Percentiles rank a stretch among this genome's conserved stretches.
phyloP scores from a whole-genome alignment of 2,113 vertebrate species.

The Platysternon megacephalum region DNA sequence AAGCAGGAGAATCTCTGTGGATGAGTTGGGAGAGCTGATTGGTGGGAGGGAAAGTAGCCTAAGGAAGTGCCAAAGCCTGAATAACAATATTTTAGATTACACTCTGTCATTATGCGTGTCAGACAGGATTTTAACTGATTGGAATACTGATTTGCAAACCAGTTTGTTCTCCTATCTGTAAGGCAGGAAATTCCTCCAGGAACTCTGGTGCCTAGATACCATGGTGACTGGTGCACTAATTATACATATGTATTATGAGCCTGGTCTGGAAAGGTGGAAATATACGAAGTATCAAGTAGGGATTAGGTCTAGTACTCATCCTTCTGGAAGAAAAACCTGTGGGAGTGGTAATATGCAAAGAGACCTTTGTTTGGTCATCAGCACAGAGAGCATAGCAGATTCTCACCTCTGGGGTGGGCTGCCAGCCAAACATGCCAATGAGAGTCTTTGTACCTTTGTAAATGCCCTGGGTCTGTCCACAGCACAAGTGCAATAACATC shows the following conservation, averaged over 20 bases:
- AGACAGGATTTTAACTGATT: not conserved
- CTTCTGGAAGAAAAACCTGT: not conserved
- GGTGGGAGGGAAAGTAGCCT: not conserved
- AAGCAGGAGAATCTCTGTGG: not conserved
- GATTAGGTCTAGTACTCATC: not conserved
- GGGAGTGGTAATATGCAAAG: not conserved
- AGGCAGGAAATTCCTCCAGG: not conserved
- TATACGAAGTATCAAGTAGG: not conserved
- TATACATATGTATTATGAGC: not conserved
- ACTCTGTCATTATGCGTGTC: not conserved
- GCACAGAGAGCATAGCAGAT: not conserved
- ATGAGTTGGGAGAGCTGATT: not conserved
- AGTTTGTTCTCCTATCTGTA: not conserved
- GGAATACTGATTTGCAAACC: not conserved
- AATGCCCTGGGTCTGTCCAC: not conserved
- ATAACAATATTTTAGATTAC: not conserved
- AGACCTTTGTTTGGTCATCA: not conserved
- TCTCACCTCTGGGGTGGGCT: not conserved
- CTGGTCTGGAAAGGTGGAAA: not conserved
- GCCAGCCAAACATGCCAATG: rapidly evolving
- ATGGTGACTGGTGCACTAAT: not conserved
- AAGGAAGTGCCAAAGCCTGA: not conserved
- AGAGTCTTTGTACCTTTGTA: not conserved
- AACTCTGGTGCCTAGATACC: not conserved
- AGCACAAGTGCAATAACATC: not conserved